Percentiles rank a stretch among this genome's conserved stretches.
These are phyloP conservation scores for Melanerpes formicivorus DNA, from an alignment of 2,113 vertebrate species.

Conservation along the genomic window DNA sequence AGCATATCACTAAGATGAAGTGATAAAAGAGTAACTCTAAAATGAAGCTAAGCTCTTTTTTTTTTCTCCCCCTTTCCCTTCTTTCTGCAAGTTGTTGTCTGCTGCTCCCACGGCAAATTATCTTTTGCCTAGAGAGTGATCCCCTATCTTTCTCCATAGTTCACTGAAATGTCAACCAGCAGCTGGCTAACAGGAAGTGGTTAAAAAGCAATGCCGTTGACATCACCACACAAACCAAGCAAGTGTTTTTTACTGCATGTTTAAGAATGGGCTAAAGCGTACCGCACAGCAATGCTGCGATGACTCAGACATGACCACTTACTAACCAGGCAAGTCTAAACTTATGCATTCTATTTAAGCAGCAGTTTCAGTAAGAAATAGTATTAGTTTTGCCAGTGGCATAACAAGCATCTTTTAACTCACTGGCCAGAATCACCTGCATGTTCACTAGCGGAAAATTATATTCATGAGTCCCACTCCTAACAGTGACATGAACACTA, in stretches of 20 bases:
- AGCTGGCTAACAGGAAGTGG: conserved; percentile 65
- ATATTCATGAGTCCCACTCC: neutral
- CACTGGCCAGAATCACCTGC: neutral
- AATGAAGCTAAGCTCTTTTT: neutral
- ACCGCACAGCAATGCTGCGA: neutral
- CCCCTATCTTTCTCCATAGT: conserved; percentile 30
- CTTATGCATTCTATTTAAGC: neutral
- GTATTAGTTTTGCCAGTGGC: neutral
- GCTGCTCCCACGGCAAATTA: neutral
- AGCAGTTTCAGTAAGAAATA: neutral
- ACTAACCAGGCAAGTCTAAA: neutral
- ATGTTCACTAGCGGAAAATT: neutral
- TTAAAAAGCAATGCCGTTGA: conserved; percentile 50
- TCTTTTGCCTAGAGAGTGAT: conserved; percentile 47
- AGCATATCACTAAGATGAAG: neutral
- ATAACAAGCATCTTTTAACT: neutral
- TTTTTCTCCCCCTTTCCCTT: neutral
- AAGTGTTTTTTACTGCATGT: neutral
- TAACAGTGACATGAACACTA: neutral
- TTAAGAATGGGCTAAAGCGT: neutral
- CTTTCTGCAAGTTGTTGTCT: neutral
- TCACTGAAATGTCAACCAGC: conserved; percentile 64
- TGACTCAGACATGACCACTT: conserved; percentile 35
- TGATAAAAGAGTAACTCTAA: neutral
- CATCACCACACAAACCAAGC: conserved; percentile 48